phyloP scores from a whole-genome alignment of 2,888 invertebrate genomes.

The Ramazzottius varieornatus region DNA sequence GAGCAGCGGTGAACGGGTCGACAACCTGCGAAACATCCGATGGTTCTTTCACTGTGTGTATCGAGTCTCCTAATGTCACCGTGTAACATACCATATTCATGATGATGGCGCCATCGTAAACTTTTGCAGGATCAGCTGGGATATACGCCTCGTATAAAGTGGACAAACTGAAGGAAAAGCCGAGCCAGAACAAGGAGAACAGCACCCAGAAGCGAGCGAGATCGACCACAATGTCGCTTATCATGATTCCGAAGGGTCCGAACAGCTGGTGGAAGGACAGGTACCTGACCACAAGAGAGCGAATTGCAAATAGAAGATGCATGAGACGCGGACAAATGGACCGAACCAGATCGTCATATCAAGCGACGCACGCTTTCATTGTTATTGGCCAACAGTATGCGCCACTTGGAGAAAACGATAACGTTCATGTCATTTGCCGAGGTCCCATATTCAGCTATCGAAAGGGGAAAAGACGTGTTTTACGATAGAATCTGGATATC shows the following conservation, averaged over 20 bases:
- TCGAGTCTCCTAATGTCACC: no score
- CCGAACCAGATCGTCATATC: background rate
- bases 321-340: no score
- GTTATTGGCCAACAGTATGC: background rate
- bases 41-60: no score
- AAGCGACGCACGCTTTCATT: background rate
- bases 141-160: background rate
- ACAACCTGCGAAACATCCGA: background rate
- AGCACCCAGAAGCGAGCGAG: conserved; percentile 60
- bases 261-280: conserved; percentile 95
- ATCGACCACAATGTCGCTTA: conserved; percentile 32
- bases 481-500: conserved; percentile 64
- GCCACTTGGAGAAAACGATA: background rate
- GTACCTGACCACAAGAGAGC: conserved; percentile 35
- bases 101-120: background rate
- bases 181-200: conserved; percentile 83
- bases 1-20: background rate
- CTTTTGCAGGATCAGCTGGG: background rate
- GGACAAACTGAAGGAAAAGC: conserved; percentile 52
- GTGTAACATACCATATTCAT: background rate
- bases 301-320: background rate
- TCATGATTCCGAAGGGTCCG: conserved; percentile 99
- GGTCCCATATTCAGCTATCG: no score
- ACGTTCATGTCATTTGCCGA: background rate
- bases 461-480: background rate